A percentile compares a stretch with the other conserved stretches of the same genome.
Conservation (phyloP, 2,888 invertebrate species). For the Pasiphila rectangulata region DNA sequence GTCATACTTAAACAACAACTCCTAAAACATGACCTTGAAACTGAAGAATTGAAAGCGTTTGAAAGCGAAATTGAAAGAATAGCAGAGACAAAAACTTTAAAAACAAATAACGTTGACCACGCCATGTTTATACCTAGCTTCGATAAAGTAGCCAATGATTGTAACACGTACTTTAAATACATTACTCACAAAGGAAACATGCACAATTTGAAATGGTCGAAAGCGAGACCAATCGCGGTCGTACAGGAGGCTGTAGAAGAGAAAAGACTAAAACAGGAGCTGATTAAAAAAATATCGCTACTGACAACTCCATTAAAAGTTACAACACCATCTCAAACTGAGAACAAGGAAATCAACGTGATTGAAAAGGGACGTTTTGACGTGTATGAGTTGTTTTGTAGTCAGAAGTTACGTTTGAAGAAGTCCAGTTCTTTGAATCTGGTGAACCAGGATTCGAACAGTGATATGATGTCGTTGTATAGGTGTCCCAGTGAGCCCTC, state of each 20-base stretch:
- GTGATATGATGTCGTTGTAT: slow-evolving; percentile 59
- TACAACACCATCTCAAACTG: slow-evolving; percentile 37
- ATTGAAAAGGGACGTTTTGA: too few relatives aligned
- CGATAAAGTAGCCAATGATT: slow-evolving; percentile 39
- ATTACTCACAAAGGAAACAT: slow-evolving; percentile 33
- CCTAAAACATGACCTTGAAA: slow-evolving; percentile 11
- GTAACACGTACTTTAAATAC: slow-evolving; percentile 42
- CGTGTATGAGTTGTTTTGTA: slow-evolving; percentile 47
- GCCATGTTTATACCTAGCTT: slow-evolving; percentile 41
- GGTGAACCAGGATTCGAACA: slow-evolving; percentile 33
- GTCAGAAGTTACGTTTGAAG: slow-evolving; percentile 36
- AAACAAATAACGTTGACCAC: slow-evolving; percentile 32
- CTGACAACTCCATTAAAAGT: slow-evolving; percentile 43
- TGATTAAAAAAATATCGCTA: slow-evolving; percentile 41
- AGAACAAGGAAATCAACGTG: not conserved
- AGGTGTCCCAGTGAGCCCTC: slow-evolving; percentile 59
- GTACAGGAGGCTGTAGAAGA: slow-evolving; percentile 26
- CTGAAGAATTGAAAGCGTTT: slow-evolving; percentile 20
- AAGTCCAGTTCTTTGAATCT: slow-evolving; percentile 44
- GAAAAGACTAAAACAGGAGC: slow-evolving; percentile 34
- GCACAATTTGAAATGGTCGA: slow-evolving; percentile 27
- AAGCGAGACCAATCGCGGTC: slow-evolving; percentile 22
- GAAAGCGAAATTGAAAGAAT: slow-evolving; percentile 17
- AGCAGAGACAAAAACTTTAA: slow-evolving; percentile 23
- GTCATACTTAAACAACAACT: slow-evolving; percentile 1